Evolutionary conservation across 2,888 invertebrate genomes (phyloP).

Genomic region (Diogma glabrata): DNA sequence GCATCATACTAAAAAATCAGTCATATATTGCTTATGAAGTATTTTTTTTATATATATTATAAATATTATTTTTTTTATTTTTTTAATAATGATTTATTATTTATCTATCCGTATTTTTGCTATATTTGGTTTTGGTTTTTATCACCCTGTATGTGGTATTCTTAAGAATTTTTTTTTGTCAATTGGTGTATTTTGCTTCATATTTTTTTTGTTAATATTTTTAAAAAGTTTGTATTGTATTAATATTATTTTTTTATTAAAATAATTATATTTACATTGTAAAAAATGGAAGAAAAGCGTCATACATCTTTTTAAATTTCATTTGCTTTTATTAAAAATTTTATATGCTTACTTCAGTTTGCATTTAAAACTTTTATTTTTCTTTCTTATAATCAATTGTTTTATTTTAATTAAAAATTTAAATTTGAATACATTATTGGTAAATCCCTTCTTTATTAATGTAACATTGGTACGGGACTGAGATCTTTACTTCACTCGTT

Average conservation of each 20-base stretch:
- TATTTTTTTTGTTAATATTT: conserved; percentile 3
- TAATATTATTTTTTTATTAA: conserved; percentile 6
- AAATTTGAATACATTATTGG: conserved; percentile 8
- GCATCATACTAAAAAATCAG: conserved; percentile 7
- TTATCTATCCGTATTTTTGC: neutral
- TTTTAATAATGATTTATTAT: neutral
- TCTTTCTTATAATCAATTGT: conserved; percentile 4
- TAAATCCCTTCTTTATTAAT: conserved; percentile 6
- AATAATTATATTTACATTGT: conserved; percentile 4
- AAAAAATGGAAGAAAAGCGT: conserved; percentile 10
- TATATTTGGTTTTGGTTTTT: too few species aligned
- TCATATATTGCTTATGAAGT: conserved; percentile 10
- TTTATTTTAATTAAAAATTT: conserved; percentile 5
- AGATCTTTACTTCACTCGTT: conserved; percentile 2
- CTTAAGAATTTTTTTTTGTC: conserved; percentile 1
- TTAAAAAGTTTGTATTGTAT: conserved; percentile 6
- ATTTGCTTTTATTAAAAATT: too few species aligned
- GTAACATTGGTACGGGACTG: conserved; percentile 3
- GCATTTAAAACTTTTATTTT: conserved; percentile 5
- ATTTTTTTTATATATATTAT: conserved; percentile 4
- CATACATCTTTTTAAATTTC: too few species aligned
- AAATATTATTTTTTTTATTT: conserved; percentile 6
- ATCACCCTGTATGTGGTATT: conserved; percentile 5
- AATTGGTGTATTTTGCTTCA: conserved; percentile 9
- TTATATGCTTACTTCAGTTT: conserved; percentile 3